Conservation (phyloP, 2,797 vertebrate genomes). For the Pteropus rufus region DNA sequence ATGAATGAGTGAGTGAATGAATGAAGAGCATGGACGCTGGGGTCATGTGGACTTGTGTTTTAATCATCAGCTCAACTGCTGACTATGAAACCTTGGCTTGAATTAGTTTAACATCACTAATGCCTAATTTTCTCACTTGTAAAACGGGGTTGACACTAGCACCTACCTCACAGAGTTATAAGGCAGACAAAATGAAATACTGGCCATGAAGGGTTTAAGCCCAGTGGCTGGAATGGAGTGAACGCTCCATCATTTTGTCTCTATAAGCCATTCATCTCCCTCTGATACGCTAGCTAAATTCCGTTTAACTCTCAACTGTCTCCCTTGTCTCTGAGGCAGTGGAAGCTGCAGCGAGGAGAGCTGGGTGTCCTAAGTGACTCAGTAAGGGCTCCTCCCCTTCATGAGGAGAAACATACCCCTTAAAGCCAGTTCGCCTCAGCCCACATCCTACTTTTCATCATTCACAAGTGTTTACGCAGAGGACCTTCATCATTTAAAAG, state of each 20-base stretch:
- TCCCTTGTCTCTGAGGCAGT: not conserved
- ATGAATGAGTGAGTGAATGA: no score
- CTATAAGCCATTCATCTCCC: no score
- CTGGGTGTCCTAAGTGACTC: not conserved
- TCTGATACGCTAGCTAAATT: not conserved
- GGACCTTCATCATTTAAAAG: not conserved
- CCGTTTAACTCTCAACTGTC: fast-evolving
- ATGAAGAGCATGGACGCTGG: not conserved
- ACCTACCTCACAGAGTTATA: not conserved
- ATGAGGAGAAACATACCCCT: not conserved
- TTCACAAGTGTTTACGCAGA: not conserved
- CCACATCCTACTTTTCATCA: not conserved
- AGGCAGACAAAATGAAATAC: not conserved
- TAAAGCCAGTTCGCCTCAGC: not conserved
- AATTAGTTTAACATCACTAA: not conserved
- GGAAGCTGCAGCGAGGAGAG: not conserved
- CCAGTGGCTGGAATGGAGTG: not conserved
- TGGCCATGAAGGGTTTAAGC: not conserved
- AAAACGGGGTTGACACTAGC: not conserved
- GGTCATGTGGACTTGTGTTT: not conserved
- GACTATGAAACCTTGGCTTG: not conserved
- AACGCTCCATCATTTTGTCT: not conserved
- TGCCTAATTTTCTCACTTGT: not conserved
- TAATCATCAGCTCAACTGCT: not conserved
- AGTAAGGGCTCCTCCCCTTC: not conserved